Conservation (phyloP, 1,140 invertebrate genomes). For the Euwallacea similis region DNA sequence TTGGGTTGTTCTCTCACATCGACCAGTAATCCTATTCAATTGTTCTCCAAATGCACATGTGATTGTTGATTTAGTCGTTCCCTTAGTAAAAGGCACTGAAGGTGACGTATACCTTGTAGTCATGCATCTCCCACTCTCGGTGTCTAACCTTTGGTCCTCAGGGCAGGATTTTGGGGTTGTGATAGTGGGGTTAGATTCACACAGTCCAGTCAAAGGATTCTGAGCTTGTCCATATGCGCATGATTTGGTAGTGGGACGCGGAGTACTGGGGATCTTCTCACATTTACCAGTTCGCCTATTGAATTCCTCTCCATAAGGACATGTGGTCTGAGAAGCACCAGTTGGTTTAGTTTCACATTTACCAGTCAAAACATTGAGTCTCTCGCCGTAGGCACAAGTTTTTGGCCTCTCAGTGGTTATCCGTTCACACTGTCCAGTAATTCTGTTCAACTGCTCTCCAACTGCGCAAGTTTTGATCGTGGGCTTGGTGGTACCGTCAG, state of each 20-base stretch:
- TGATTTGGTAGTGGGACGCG: not conserved
- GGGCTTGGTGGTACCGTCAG: not conserved
- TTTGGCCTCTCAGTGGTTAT: conserved; percentile 22
- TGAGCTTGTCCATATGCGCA: not conserved
- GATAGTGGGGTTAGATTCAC: not conserved
- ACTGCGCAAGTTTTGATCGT: not conserved
- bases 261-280: not conserved
- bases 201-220: not conserved
- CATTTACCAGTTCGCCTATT: not conserved
- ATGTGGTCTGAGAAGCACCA: not conserved
- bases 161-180: no score
- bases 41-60: no score
- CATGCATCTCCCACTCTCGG: no score
- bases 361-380: conserved; percentile 1
- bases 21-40: no score
- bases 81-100: no score
- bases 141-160: no score
- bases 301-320: not conserved
- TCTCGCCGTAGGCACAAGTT: conserved; percentile 5
- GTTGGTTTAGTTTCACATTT: conserved; percentile 1
- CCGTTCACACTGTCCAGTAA: conserved; percentile 7
- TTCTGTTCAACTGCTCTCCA: conserved; percentile 12
- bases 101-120: no score
- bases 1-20: no score
- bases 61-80: no score